These are phyloP conservation scores for Physocephala rufipes DNA, from an alignment of 2,888 invertebrate genomes.

Conservation along the genomic window DNA sequence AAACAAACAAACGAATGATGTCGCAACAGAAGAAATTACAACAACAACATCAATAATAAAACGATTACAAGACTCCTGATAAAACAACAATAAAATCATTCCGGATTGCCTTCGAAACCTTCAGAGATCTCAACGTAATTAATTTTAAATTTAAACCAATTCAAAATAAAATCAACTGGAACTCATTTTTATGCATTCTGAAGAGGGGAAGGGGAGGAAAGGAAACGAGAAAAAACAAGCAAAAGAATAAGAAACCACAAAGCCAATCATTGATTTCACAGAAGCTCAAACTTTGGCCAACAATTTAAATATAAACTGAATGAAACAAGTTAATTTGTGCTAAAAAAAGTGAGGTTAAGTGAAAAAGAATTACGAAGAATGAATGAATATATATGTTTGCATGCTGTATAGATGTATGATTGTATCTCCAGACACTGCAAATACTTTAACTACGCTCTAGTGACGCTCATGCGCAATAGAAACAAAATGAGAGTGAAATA, in stretches of 20 bases:
- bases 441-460: not conserved
- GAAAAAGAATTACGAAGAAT: not conserved
- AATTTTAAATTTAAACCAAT: not conserved
- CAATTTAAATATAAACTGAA: too few relatives aligned
- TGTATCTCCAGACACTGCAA: not conserved
- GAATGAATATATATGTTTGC: too few relatives aligned
- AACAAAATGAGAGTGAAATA: not conserved
- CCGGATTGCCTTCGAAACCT: too few relatives aligned
- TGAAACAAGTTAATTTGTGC: not conserved
- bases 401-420: too few relatives aligned
- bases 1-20: not conserved
- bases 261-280: not conserved
- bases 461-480: not conserved
- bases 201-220: too few relatives aligned
- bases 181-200: not conserved
- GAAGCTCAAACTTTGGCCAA: not conserved
- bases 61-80: not conserved
- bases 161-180: not conserved
- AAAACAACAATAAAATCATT: not conserved
- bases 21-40: not conserved
- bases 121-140: too few relatives aligned
- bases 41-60: constrained; percentile 2
- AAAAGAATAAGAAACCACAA: not conserved
- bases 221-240: not conserved
- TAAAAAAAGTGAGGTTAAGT: not conserved